Evolutionary conservation across 2,797 vertebrate genomes (phyloP), one percentile per base, ranked within the genome.

Genomic region (Chelmon rostratus): DNA sequence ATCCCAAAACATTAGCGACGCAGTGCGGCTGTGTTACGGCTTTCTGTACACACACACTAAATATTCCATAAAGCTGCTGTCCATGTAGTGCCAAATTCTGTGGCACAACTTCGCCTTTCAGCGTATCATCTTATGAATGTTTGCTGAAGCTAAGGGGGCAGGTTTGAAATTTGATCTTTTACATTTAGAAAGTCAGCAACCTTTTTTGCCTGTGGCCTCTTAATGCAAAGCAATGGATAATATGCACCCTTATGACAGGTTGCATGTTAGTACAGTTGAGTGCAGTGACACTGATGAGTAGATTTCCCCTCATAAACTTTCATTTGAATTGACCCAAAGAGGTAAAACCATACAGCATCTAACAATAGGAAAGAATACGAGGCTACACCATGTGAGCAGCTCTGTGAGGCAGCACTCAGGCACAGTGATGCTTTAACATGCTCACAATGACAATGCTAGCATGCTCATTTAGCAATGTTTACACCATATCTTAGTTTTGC

Each of bases 1-100:
- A 76, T 61, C 65, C 62, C 6, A 1, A 82, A 82, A 87, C 68
- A 73, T 79, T 58, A 68, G 54, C 1, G 4, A 73, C 59, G 54
- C 42, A 23, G 19, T 42, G 74, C 38, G 57, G 66, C 28, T 15
- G 15, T 18, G 15, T 63, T 16, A 33, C 19, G 38, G 21, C 35
- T 77, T 54, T 58, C 3, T 21, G 47, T 49, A 44, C 13, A 13
- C 54, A 57, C 38, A 21, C 40, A 50, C 33, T 62, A 7, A 56
- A 57, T 28, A 59, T 28, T 63, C 12, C 4, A 31, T 40, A 33
- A 42, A 35, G n/a, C 75, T 42, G 37, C 44, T 16, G 35, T 33
- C 4, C 9, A 4, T 62, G 50, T 6, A 3, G 25, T 42, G 16
- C 18, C 42, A n/a, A 68, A 47, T 35, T 40, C 25, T 16, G 9